Evolutionary conservation across 2,888 invertebrate genomes (phyloP).

Genomic region (Hypena proboscidalis): DNA sequence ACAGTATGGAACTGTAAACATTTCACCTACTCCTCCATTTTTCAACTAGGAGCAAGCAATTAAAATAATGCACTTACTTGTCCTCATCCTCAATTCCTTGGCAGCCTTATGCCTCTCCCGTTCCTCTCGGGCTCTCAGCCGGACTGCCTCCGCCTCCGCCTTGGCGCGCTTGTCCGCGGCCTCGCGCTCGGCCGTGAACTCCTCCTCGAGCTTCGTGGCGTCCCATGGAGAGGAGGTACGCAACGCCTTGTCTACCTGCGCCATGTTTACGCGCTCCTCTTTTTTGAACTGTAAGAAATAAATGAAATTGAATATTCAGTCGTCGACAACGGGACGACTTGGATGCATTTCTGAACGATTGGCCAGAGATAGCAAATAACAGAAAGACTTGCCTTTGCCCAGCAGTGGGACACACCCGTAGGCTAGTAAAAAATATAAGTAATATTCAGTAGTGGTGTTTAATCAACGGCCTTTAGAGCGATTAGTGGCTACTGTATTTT

Average conservation of each 20-base stretch:
- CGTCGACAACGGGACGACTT: too few species aligned
- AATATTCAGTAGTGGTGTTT: too few species aligned
- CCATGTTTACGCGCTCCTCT: constrained; percentile 92
- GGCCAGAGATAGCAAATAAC: background rate
- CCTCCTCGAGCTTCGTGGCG: constrained; percentile 57
- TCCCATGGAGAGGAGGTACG: constrained; percentile 89
- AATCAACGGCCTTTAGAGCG: too few species aligned
- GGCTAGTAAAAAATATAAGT: too few species aligned
- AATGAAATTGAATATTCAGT: too few species aligned
- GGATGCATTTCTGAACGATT: too few species aligned
- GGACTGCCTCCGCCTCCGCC: constrained; percentile 45
- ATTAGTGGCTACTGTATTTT: too few species aligned
- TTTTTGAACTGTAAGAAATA: constrained; percentile 90
- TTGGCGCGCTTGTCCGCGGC: constrained; percentile 48
- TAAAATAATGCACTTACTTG: constrained; percentile 52
- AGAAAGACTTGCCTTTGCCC: too few species aligned
- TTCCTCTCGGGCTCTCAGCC: constrained; percentile 77
- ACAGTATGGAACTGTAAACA: too few species aligned
- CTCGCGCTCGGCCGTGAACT: constrained; percentile 64
- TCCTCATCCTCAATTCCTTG: constrained; percentile 43
- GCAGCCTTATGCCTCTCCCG: constrained; percentile 65
- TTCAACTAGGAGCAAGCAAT: too few species aligned
- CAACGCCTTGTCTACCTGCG: constrained; percentile 90
- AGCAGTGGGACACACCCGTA: too few species aligned
- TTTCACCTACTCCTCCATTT: too few species aligned